Evolutionary conservation across 1,140 invertebrate genomes (phyloP).

Genomic region (Drosophila guanche): DNA sequence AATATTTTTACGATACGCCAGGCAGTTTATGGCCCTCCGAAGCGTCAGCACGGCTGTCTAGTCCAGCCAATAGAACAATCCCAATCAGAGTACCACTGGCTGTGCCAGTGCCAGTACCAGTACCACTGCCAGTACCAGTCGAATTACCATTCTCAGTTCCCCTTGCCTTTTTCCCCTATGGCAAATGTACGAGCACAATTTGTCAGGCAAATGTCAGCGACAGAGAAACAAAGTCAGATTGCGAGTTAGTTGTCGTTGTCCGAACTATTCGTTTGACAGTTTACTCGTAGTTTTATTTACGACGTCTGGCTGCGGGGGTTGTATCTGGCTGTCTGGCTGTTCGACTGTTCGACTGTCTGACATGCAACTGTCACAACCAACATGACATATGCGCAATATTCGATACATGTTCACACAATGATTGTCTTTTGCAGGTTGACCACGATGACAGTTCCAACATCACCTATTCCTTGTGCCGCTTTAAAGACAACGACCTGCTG

Average conservation of each 20-base stretch:
- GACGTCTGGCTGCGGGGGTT: conserved; percentile 34
- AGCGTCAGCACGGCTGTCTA: conserved; percentile 19
- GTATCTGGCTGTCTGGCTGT: conserved; percentile 11
- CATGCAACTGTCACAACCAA: conserved; percentile 56
- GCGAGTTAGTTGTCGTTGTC: conserved; percentile 48
- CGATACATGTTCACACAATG: neutral
- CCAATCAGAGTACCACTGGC: neutral
- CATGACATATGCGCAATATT: conserved; percentile 60
- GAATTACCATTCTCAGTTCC: no score
- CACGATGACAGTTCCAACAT: conserved; percentile 44
- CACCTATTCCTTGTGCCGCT: conserved; percentile 57
- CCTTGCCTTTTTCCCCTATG: neutral
- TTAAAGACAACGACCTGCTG: conserved; percentile 35
- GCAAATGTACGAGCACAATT: conserved; percentile 33
- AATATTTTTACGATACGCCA: conserved; percentile 72
- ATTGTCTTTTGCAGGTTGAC: conserved; percentile 23
- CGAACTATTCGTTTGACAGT: conserved; percentile 50
- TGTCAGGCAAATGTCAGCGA: conserved; percentile 46
- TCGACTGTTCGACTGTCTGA: conserved; percentile 3
- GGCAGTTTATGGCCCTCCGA: conserved; percentile 48
- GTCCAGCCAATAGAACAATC: conserved; percentile 36
- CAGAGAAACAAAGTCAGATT: conserved; percentile 43
- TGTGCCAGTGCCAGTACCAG: neutral
- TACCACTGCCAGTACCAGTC: neutral
- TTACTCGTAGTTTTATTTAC: conserved; percentile 47